Conservation (phyloP, 2,113 vertebrate species). For the Geococcyx californianus region DNA sequence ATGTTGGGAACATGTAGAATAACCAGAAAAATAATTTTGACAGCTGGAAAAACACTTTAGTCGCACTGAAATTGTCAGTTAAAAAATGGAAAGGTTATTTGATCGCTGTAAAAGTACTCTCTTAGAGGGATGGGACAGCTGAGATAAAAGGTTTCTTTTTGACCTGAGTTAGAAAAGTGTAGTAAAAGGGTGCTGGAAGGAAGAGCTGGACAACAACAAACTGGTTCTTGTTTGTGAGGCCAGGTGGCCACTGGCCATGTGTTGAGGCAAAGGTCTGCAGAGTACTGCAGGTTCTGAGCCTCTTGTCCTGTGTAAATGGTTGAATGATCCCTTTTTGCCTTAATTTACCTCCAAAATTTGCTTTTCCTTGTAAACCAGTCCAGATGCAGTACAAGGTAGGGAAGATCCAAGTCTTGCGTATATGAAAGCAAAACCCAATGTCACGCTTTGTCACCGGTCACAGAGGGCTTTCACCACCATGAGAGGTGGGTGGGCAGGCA, state of each 20-base stretch:
- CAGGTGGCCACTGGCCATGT: neutral
- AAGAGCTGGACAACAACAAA: neutral
- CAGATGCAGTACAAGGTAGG: neutral
- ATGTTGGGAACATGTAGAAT: neutral
- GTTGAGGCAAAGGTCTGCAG: neutral
- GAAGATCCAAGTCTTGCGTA: neutral
- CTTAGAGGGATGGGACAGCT: neutral
- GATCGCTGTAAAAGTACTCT: neutral
- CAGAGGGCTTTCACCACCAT: neutral
- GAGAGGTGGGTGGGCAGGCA: accelerated
- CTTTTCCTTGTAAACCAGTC: neutral
- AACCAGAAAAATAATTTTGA: conserved; percentile 32
- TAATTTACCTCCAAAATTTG: neutral
- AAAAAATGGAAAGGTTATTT: neutral
- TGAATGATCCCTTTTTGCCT: neutral
- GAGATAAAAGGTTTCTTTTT: neutral
- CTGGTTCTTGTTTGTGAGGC: neutral
- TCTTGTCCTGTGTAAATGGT: neutral
- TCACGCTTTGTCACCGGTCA: accelerated
- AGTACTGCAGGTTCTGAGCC: neutral
- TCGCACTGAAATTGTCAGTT: neutral
- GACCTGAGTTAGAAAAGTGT: neutral
- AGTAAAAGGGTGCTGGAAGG: neutral
- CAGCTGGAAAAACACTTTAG: conserved; percentile 45
- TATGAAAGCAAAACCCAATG: neutral